phyloP scores from a whole-genome alignment of 2,113 vertebrate genomes.

The Phaethon lepturus region DNA sequence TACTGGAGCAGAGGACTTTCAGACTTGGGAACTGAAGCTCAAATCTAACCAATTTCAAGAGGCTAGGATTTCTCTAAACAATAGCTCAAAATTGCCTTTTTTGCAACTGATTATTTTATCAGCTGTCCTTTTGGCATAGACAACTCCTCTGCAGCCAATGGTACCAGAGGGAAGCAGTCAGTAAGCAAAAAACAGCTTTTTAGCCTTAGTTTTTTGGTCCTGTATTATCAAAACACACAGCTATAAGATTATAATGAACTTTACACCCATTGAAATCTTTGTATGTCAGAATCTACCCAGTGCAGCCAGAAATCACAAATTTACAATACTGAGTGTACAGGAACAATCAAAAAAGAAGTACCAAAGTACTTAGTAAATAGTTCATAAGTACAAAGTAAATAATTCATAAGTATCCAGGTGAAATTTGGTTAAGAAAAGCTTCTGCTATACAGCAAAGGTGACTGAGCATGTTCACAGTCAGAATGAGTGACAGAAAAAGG shows the following conservation, averaged over 20 bases:
- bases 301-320: background rate
- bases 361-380: background rate
- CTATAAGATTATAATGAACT: background rate
- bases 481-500: background rate
- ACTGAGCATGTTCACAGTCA: background rate
- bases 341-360: background rate
- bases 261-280: background rate
- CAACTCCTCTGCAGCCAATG: background rate
- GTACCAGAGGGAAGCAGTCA: background rate
- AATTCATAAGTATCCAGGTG: background rate
- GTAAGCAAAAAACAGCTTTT: background rate
- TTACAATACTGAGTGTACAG: background rate
- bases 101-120: background rate
- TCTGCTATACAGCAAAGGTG: background rate
- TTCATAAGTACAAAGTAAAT: too few relatives aligned
- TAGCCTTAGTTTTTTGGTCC: background rate
- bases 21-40: background rate
- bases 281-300: background rate
- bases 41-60: background rate
- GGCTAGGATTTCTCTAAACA: background rate
- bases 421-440: background rate
- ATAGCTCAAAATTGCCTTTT: background rate
- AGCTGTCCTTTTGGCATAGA: background rate
- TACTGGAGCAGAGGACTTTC: background rate
- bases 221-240: background rate